Evolutionary conservation across 1,140 invertebrate species (phyloP).

Genomic region (Ceratina australensis): DNA sequence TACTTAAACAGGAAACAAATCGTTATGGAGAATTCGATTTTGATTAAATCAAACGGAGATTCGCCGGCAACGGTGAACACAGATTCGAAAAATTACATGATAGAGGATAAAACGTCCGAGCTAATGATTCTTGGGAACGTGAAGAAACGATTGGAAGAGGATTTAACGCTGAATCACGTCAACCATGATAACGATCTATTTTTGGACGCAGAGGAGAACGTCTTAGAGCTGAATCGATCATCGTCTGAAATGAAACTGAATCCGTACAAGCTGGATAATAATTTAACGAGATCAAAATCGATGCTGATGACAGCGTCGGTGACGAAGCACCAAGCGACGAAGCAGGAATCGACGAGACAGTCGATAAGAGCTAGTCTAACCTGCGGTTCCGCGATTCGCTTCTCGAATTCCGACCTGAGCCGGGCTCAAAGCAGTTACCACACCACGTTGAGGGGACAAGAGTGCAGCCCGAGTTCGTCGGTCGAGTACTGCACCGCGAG

Average conservation of each 20-base stretch:
- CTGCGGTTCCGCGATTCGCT: background rate
- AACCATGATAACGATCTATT: constrained; percentile 31
- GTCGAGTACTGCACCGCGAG: constrained; percentile 8
- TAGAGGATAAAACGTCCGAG: constrained; percentile 36
- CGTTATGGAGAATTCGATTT: too few relatives aligned
- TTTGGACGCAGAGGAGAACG: background rate
- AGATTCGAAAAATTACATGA: background rate
- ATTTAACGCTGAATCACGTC: constrained; percentile 15
- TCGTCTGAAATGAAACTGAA: background rate
- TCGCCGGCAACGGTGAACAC: background rate
- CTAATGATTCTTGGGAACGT: constrained; percentile 48
- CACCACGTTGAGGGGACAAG: background rate
- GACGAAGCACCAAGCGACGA: background rate
- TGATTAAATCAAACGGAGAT: background rate
- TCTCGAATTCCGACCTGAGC: background rate
- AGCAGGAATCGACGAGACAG: background rate
- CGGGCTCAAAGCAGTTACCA: background rate
- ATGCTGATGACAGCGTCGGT: background rate
- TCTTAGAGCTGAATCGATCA: background rate
- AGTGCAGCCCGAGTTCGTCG: background rate
- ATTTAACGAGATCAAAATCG: background rate
- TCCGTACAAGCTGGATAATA: background rate
- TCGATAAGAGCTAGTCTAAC: background rate
- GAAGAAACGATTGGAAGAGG: constrained; percentile 58
- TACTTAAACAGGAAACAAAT: background rate